Evolutionary conservation across 1,140 invertebrate genomes (phyloP).

Genomic region (Tetragonula clypearis): DNA sequence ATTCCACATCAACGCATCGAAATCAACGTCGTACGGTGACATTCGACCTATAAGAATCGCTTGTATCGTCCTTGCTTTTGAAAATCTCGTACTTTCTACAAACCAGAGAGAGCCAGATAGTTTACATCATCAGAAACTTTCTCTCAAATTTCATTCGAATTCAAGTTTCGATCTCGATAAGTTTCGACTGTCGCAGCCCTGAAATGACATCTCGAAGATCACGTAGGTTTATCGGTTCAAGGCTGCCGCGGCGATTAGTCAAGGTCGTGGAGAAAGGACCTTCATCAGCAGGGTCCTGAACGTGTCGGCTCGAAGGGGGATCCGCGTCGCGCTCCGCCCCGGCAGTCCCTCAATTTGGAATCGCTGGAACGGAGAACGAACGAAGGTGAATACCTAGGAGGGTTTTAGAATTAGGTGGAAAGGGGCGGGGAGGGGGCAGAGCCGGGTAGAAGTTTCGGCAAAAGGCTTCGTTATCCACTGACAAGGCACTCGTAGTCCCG

Average conservation of each 20-base stretch:
- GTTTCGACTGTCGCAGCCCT: too few species aligned
- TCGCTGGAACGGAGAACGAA: slow-evolving; percentile 12
- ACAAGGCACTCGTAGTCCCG: slow-evolving; percentile 46
- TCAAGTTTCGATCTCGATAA: too few species aligned
- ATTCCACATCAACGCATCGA: neutral
- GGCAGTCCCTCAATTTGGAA: slow-evolving; percentile 35
- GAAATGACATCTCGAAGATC: neutral
- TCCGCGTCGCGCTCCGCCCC: slow-evolving; percentile 17
- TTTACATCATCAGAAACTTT: too few species aligned
- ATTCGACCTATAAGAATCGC: neutral
- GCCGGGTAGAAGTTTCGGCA: slow-evolving; percentile 38
- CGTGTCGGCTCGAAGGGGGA: neutral
- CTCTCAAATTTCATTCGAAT: too few species aligned
- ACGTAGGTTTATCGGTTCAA: neutral
- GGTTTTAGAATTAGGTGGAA: neutral
- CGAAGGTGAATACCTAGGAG: slow-evolving; percentile 36
- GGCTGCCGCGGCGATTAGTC: slow-evolving; percentile 4
- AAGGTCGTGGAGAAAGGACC: slow-evolving; percentile 24
- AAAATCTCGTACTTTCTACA: neutral
- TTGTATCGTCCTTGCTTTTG: neutral
- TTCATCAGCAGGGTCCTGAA: slow-evolving; percentile 30
- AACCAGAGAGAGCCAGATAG: neutral
- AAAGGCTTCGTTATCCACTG: slow-evolving; percentile 64
- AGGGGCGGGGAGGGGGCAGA: neutral
- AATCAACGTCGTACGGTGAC: neutral